These are phyloP conservation scores for Xanthostigma xanthostigma DNA, from an alignment of 2,888 invertebrate species.

Conservation along the genomic window DNA sequence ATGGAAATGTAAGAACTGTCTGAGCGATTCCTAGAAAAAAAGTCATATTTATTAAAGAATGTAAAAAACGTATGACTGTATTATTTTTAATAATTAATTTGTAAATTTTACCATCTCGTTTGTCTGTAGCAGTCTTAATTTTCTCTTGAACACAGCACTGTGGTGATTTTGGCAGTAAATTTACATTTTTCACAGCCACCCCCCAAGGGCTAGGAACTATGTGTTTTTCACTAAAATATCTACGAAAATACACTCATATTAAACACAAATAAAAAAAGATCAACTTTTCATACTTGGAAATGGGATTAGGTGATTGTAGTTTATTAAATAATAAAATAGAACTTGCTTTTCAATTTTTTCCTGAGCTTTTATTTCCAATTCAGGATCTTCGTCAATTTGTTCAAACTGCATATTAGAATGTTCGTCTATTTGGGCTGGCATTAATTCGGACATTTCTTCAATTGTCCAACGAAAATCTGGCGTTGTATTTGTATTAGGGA, in stretches of 20 bases:
- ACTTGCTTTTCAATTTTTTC: constrained; percentile 45
- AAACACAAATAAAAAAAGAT: neutral
- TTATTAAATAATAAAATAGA: constrained; percentile 1
- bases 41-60: neutral
- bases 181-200: constrained; percentile 10
- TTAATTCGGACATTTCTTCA: constrained; percentile 49
- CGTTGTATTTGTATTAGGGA: constrained; percentile 23
- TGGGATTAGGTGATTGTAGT: constrained; percentile 3
- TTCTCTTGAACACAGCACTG: neutral
- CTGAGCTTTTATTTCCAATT: constrained; percentile 45
- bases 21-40: constrained; percentile 41
- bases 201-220: constrained; percentile 28
- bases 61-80: neutral
- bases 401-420: constrained; percentile 44
- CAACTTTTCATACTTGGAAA: neutral
- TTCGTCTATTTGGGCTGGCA: constrained; percentile 53
- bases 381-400: constrained; percentile 45
- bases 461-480: constrained; percentile 51
- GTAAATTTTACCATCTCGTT: neutral
- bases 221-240: constrained; percentile 25
- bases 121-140: neutral
- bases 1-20: constrained; percentile 48
- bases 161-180: constrained; percentile 9
- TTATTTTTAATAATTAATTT: neutral
- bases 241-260: constrained; percentile 6